Base-by-base conservation (phyloP, 1,140 invertebrate species). In the Telenomus remus region DNA sequence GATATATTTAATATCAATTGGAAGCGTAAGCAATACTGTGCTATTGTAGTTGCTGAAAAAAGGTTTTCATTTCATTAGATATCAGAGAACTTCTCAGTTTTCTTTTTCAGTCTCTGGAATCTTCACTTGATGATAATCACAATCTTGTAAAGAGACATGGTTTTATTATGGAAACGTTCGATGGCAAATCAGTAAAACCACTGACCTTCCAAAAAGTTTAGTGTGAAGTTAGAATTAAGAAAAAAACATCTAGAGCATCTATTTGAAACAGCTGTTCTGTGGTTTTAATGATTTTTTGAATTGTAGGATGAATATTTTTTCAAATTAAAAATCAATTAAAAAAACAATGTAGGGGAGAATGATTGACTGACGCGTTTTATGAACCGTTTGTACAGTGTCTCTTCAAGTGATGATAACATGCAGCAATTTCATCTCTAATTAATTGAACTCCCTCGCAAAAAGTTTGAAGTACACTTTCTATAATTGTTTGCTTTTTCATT, bases 11-110 rank as follows among this genome's bases (percentile, higher is more conserved):
- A 81, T 84, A 84, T 79, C 80, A 81, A 85, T 80, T 86, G 75
- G 86, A 76, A 87, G 85, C 82, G 82, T 84, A 87, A 82, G 82
- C 81, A 84, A 84, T 84, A 86, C 75, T 83, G 85, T 87, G 85
- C 85, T 85, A 86, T 83, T 84, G 81, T 86, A 84, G 84, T 81
- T 86, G 85, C 86, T 87, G 85, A 87, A 88, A 86, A 79, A 86
- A 85, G 80, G 83, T 82, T 79, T 73, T 75, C 76, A n/a, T 53
- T 81, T 84, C 86, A 84, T 86, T 85, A 81, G 73, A 80, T 80
- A 85, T 56, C 9, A 6, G 11, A 50, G 14, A 35, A 33, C 0
- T 37, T 43, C 6, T 6, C 4, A 9, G 7, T 34, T 61, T 53
- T 7, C 35, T n/a, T 60, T 50, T 50, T 43, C 15, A 1, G n/a